Percentiles rank a stretch among this genome's conserved stretches.
Evolutionary conservation across 2,888 invertebrate genomes (phyloP).

Genomic region (Rotaria sp.): DNA sequence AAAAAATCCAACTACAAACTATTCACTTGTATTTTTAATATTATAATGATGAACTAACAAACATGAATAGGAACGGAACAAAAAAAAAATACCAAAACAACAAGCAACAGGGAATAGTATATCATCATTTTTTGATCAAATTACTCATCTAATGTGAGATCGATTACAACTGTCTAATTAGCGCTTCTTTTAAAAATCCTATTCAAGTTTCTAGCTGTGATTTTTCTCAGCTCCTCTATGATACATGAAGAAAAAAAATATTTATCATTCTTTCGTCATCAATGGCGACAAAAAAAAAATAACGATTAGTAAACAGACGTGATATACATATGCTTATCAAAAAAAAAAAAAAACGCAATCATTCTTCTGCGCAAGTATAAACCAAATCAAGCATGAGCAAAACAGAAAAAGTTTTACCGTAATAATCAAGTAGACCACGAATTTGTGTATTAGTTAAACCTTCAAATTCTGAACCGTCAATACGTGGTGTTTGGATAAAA

Average conservation of each 20-base stretch:
- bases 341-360: no score
- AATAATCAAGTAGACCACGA: background rate
- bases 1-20: no score
- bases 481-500: conserved; percentile 19
- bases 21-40: background rate
- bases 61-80: no score
- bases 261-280: background rate
- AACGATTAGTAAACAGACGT: background rate
- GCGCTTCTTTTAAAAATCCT: no score
- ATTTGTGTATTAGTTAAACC: background rate
- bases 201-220: no score
- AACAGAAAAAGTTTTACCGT: background rate
- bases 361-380: no score
- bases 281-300: background rate
- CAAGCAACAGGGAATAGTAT: no score
- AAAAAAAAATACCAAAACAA: background rate
- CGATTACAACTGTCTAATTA: background rate
- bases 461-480: conserved; percentile 8
- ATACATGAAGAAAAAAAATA: no score
- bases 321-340: background rate
- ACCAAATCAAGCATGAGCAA: no score
- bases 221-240: no score
- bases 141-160: background rate
- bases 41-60: background rate
- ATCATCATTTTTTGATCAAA: no score